Conservation (phyloP, 1,140 invertebrate species). For the Drosophila baimaii region DNA sequence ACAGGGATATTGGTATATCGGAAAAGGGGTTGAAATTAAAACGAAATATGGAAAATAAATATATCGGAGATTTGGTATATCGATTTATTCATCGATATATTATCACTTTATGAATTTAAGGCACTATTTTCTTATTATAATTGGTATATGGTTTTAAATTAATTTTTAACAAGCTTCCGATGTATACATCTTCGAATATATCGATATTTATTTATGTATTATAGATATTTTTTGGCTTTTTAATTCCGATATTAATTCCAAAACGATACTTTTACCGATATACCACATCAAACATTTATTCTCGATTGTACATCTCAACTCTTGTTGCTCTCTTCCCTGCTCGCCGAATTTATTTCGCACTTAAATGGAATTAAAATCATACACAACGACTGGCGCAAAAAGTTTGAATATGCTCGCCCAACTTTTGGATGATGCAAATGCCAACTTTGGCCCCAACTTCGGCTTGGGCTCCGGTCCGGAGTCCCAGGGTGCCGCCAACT, state of each 20-base stretch:
- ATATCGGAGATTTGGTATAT: not conserved
- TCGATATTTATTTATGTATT: not conserved
- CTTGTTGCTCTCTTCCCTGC: slow-evolving; percentile 5
- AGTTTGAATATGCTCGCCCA: slow-evolving; percentile 75
- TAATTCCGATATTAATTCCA: not conserved
- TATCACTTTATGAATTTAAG: too few relatives aligned
- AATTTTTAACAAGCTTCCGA: not conserved
- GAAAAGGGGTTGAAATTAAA: too few relatives aligned
- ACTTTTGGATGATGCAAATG: slow-evolving; percentile 69
- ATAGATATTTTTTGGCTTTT: too few relatives aligned
- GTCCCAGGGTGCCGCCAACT: slow-evolving; percentile 64
- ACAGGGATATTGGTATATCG: too few relatives aligned
- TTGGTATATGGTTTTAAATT: not conserved
- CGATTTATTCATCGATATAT: not conserved
- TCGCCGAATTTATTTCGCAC: slow-evolving; percentile 40
- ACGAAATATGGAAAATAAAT: not conserved
- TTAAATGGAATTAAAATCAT: slow-evolving; percentile 81
- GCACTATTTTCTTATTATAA: not conserved
- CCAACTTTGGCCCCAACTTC: slow-evolving; percentile 30
- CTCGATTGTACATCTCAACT: not conserved
- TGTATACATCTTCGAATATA: not conserved
- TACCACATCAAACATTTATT: not conserved
- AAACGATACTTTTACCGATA: not conserved
- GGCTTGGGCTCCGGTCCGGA: slow-evolving; percentile 18
- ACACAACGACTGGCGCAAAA: slow-evolving; percentile 55